Percentiles rank a stretch among this genome's conserved stretches.
These are phyloP conservation scores for Rhogogaster chlorosoma DNA, from an alignment of 2,888 invertebrate species.

Conservation along the genomic window DNA sequence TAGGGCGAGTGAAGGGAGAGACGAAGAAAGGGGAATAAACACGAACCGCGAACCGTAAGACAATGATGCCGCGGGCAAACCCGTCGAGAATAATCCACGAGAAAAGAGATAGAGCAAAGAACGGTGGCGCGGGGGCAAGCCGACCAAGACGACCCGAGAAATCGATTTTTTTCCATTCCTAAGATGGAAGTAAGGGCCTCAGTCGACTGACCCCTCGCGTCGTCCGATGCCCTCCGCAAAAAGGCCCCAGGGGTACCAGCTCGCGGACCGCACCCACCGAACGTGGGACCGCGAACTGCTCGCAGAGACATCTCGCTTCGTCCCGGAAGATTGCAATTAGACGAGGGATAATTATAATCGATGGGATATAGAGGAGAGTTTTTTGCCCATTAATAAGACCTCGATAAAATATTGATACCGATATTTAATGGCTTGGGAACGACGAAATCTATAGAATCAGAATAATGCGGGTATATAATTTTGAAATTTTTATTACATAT, in stretches of 20 bases:
- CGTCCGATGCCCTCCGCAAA: constrained; percentile 43
- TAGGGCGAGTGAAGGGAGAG: constrained; percentile 12
- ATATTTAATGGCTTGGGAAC: background rate
- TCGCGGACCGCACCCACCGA: constrained; percentile 26
- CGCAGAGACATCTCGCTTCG: constrained; percentile 24
- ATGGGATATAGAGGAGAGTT: background rate
- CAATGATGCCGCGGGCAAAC: constrained; percentile 43
- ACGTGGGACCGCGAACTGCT: constrained; percentile 27
- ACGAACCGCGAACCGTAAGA: constrained; percentile 23
- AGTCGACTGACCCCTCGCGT: constrained; percentile 43
- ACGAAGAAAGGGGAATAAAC: constrained; percentile 7
- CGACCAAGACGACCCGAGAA: constrained; percentile 24
- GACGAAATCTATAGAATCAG: background rate
- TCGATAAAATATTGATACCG: constrained; percentile 9
- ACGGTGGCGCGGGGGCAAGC: constrained; percentile 8
- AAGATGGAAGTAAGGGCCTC: constrained; percentile 42
- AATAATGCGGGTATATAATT: constrained; percentile 21
- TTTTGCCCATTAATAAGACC: constrained; percentile 2
- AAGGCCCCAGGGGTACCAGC: constrained; percentile 16
- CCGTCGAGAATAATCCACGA: constrained; percentile 7
- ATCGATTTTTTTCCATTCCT: constrained; percentile 39
- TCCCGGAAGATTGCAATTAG: constrained; percentile 26
- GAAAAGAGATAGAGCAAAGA: background rate
- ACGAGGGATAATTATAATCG: constrained; percentile 6
- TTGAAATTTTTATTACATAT: background rate